A percentile compares a stretch with the other conserved stretches of the same genome.
Evolutionary conservation across 2,888 invertebrate genomes (phyloP).

Genomic region (Gari tellinella): DNA sequence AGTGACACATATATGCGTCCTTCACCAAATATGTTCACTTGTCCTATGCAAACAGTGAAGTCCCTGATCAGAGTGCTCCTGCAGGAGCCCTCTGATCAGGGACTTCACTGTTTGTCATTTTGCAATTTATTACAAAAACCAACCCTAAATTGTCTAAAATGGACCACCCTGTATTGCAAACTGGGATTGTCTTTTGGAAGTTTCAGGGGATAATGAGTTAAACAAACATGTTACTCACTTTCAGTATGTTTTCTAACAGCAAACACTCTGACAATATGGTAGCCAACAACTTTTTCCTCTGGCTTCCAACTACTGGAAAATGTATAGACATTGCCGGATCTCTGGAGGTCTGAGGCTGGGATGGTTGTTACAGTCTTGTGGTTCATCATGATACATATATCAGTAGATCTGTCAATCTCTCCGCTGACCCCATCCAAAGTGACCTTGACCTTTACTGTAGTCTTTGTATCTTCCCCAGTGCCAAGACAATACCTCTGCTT

Average conservation of each 20-base stretch:
- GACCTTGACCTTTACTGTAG: constrained; percentile 54
- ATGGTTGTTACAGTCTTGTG: constrained; percentile 48
- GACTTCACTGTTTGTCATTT: too few relatives aligned
- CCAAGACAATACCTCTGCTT: constrained; percentile 57
- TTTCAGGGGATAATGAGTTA: too few relatives aligned
- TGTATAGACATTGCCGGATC: constrained; percentile 45
- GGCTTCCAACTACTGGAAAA: constrained; percentile 65
- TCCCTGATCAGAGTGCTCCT: too few relatives aligned
- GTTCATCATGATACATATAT: constrained; percentile 63
- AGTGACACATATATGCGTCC: too few relatives aligned
- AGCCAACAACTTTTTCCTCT: constrained; percentile 59
- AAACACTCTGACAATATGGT: constrained; percentile 64
- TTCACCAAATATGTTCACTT: too few relatives aligned
- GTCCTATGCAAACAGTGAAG: too few relatives aligned
- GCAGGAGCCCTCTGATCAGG: too few relatives aligned
- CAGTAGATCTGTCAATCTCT: constrained; percentile 50
- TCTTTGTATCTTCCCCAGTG: constrained; percentile 56
- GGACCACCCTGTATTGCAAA: too few relatives aligned
- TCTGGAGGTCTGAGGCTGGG: constrained; percentile 37
- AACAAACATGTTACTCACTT: constrained; percentile 46
- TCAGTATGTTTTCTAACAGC: constrained; percentile 59
- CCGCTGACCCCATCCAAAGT: constrained; percentile 58
- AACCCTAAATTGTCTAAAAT: too few relatives aligned
- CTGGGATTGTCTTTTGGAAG: too few relatives aligned
- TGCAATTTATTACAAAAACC: too few relatives aligned